Conservation (phyloP, 2,113 vertebrate genomes). For the Ovibos moschatus region DNA sequence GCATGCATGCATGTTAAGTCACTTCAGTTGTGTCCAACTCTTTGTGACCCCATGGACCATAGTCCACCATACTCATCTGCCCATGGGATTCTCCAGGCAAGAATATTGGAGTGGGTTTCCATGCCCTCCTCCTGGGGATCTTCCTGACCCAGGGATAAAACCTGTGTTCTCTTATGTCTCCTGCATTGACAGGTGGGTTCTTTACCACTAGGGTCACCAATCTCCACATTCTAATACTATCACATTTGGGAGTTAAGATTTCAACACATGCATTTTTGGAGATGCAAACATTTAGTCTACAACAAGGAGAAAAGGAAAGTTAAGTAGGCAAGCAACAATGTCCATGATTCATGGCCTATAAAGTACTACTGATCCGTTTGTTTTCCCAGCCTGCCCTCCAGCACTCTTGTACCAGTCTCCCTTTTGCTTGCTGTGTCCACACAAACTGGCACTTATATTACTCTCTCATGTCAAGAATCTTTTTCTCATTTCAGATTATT, state of each 20-base stretch:
- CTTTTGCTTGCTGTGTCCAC: not conserved
- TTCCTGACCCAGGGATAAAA: not conserved
- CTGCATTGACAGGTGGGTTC: not conserved
- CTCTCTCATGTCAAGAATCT: not conserved
- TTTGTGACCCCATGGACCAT: not conserved
- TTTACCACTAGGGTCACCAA: not conserved
- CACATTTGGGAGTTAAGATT: not conserved
- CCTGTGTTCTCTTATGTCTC: not conserved
- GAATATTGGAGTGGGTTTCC: not conserved
- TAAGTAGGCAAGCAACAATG: not conserved
- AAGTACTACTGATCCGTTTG: accelerated
- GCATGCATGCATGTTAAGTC: not conserved
- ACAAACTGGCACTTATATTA: not conserved
- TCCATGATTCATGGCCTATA: too few species aligned
- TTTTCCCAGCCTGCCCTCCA: not conserved
- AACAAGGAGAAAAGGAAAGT: not conserved
- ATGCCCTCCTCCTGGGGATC: not conserved
- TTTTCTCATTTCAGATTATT: not conserved
- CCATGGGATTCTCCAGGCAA: not conserved
- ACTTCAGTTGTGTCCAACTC: not conserved
- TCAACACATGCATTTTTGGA: not conserved
- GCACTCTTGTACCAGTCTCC: not conserved
- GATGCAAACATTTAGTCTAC: not conserved
- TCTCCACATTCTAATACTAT: not conserved
- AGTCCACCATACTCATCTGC: not conserved